These are phyloP conservation scores for Fistularia commersonii DNA, from an alignment of 2,797 vertebrate species.

Conservation along the genomic window DNA sequence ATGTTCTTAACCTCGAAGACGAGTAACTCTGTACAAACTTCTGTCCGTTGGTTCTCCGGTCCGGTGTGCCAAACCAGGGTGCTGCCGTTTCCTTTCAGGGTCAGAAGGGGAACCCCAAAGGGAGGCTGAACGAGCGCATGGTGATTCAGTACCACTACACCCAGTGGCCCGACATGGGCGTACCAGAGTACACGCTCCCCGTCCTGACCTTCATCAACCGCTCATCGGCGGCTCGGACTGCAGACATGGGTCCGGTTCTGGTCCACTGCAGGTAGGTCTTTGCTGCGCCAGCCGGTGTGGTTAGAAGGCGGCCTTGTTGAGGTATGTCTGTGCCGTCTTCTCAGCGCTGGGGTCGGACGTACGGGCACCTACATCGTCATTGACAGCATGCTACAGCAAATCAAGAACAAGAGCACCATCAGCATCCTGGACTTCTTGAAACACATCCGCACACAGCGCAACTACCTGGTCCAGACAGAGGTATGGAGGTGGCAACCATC, in stretches of 20 bases:
- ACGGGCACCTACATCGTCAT: constrained; percentile 99
- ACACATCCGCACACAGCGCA: constrained; percentile 98
- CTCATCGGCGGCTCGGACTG: constrained; percentile 83
- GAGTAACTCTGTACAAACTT: no score
- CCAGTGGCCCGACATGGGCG: constrained; percentile 99
- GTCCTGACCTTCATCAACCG: constrained; percentile 96
- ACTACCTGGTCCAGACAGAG: constrained; percentile 99
- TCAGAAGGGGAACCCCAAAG: constrained; percentile 90
- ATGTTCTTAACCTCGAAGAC: no score
- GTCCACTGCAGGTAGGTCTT: constrained; percentile 99
- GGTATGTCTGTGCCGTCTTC: background rate
- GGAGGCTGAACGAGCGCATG: constrained; percentile 86
- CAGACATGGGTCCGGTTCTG: constrained; percentile 88
- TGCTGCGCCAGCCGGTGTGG: no score
- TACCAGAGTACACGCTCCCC: constrained; percentile 93
- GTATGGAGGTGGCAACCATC: constrained; percentile 66
- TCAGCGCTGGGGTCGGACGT: constrained; percentile 93
- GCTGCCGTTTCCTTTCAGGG: constrained; percentile 64
- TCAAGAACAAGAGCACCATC: constrained; percentile 98
- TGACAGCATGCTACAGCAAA: constrained; percentile 99
- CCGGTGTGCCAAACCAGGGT: no score
- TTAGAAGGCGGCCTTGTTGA: no score
- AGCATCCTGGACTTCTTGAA: constrained; percentile 97
- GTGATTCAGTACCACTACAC: constrained; percentile 98
- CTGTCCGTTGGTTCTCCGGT: no score